Evolutionary conservation across 2,888 invertebrate genomes (phyloP), one percentile per base, ranked within the genome.

Genomic region (Lucinisca nassula): DNA sequence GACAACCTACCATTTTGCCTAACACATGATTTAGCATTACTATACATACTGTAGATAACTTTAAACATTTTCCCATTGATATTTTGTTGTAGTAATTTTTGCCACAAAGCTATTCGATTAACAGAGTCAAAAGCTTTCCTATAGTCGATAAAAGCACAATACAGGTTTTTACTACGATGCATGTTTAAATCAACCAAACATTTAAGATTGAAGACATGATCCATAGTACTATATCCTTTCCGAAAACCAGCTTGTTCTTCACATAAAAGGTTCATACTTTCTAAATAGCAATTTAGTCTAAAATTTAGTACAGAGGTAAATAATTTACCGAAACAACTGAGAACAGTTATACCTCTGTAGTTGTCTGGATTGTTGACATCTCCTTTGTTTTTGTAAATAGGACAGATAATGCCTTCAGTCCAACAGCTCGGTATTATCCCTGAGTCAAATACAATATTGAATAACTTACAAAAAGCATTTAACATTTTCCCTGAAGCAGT

Each of bases 71-170:
- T 61, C 4, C 61, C 61, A 61, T 61, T 61, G 3, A 61, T 61
- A 27, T 61, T 61, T 17, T 61, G 61, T 61, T 61, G 61, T 30
- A 61, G 6, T 4, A 61, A 17, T 61, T 61, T 61, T 61, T 30
- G 61, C 61, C 30, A 61, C 17, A 61, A 61, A 30, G 30, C 30
- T 30, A 61, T 27, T 6, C 61, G 61, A 27, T 61, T 61, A 30
- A 61, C 61, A 30, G 61, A 61, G 61, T 30, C 24, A 61, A 67
- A 67, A n/a, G 67, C 67, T 21, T 67, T 67, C 67, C 17, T 67
- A 21, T 67, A 67, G n/a, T 67, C 67, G 21, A 27, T 51, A n/a
- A 51, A 51, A 14, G 51, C 51, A 51, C 51, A 21, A 51, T 21
- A 51, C 21, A 51, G 21, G 21, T 51, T 4, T 51, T 10, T 51